These are phyloP conservation scores for Caenorhabditis elegans DNA, from an alignment of 1,140 invertebrate genomes.

Conservation along the genomic window WBcel235 BX284602.5:7014001-7014500, in stretches of 20 bases:
- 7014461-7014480: too few relatives aligned
- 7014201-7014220: too few relatives aligned
- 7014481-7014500: not conserved
- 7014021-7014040: not conserved
- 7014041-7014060: not conserved
- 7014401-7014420: not conserved
- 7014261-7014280: slow-evolving; percentile 92
- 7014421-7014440: too few relatives aligned
- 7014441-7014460: too few relatives aligned
- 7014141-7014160: not conserved
- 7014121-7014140: not conserved
- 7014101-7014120: not conserved
- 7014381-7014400: too few relatives aligned
- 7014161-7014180: not conserved
- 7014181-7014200: not conserved
- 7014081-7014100: slow-evolving; percentile 18
- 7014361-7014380: too few relatives aligned
- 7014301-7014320: slow-evolving; percentile 28
- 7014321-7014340: not conserved
- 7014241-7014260: slow-evolving; percentile 94
- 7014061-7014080: not conserved
- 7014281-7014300: slow-evolving; percentile 77
- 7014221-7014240: slow-evolving; percentile 79
- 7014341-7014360: not conserved
- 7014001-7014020: not conserved